phyloP scores from a whole-genome alignment of 2,888 invertebrate species.

The Eucera pruinosa region DNA sequence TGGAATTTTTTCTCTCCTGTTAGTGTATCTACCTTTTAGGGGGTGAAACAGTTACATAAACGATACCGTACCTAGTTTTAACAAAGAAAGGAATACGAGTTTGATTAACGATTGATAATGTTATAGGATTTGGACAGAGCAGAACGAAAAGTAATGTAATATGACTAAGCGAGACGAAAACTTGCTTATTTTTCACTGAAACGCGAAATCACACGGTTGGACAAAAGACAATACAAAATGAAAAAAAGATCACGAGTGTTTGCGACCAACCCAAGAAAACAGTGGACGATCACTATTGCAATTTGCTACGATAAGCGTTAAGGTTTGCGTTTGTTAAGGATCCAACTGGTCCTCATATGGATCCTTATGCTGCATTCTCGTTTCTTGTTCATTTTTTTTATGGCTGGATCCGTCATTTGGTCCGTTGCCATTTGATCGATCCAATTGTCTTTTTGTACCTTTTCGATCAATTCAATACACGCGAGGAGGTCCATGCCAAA shows the following conservation, averaged over 20 bases:
- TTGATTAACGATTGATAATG: conserved; percentile 3
- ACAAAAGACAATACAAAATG: conserved; percentile 56
- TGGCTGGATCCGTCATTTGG: conserved; percentile 49
- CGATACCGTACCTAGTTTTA: background rate
- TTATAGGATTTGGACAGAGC: conserved; percentile 14
- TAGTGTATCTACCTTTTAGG: no score
- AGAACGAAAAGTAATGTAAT: background rate
- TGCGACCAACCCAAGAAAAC: conserved; percentile 68
- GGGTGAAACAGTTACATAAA: background rate
- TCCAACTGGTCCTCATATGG: conserved; percentile 29
- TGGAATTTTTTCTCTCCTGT: no score
- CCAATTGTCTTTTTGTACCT: conserved; percentile 86
- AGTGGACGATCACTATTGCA: conserved; percentile 75
- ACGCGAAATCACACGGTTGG: conserved; percentile 44
- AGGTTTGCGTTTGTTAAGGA: conserved; percentile 34
- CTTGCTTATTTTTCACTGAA: conserved; percentile 34
- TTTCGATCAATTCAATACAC: conserved; percentile 97
- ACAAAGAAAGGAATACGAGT: background rate
- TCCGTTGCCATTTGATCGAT: conserved; percentile 60
- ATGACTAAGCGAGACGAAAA: conserved; percentile 38
- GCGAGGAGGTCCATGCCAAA: conserved; percentile 97
- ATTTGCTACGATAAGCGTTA: conserved; percentile 49
- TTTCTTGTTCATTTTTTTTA: background rate
- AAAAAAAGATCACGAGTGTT: conserved; percentile 25
- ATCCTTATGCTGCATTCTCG: conserved; percentile 36